Conservation (phyloP, 1,140 invertebrate species). For the Eurosta solidaginis region DNA sequence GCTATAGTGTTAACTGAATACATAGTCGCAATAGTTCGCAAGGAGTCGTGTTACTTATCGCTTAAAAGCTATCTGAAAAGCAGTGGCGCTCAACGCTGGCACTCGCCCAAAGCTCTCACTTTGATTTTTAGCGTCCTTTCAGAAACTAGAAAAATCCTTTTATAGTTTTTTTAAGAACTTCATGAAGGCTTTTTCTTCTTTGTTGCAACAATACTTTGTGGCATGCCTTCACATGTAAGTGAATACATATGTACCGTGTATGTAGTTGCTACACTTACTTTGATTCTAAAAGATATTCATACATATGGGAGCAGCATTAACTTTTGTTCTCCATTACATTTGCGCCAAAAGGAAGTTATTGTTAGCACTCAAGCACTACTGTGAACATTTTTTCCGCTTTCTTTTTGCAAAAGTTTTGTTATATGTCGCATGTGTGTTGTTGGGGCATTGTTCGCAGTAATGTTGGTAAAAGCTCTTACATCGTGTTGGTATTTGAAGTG, state of each 20-base stretch:
- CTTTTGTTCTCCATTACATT: slow-evolving; percentile 9
- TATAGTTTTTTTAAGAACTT: background rate
- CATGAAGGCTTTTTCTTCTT: too few relatives aligned
- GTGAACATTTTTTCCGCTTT: background rate
- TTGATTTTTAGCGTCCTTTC: background rate
- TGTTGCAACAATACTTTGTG: background rate
- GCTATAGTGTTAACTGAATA: background rate
- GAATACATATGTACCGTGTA: background rate
- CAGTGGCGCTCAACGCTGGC: background rate
- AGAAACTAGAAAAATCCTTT: too few relatives aligned
- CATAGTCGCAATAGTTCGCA: background rate
- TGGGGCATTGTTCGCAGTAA: background rate
- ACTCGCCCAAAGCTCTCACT: background rate
- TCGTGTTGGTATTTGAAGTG: background rate
- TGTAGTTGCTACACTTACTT: background rate
- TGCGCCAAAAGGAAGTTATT: background rate
- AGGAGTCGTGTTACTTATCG: background rate
- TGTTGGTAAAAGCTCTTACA: background rate
- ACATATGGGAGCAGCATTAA: background rate
- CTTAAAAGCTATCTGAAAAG: background rate
- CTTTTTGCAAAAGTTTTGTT: too few relatives aligned
- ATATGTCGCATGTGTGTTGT: background rate
- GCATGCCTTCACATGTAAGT: background rate
- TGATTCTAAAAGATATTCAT: background rate
- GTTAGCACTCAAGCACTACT: background rate